phyloP scores from a whole-genome alignment of 2,797 vertebrate genomes.

The Helarctos malayanus region DNA sequence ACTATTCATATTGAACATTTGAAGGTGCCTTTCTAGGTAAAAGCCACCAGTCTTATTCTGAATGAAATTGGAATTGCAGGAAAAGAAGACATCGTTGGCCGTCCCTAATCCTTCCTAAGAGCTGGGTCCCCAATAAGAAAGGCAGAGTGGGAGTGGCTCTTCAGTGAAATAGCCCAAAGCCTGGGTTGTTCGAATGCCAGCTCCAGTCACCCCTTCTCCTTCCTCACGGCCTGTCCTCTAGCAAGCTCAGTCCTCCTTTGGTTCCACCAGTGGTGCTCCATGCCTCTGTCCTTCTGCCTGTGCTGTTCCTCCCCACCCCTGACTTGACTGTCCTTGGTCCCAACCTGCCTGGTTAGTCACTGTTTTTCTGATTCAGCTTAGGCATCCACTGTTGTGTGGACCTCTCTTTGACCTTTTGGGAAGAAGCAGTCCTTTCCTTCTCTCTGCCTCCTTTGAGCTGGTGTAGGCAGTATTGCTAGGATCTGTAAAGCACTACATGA shows the following conservation, averaged over 20 bases:
- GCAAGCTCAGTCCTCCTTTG: background rate
- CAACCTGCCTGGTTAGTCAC: background rate
- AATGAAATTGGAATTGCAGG: background rate
- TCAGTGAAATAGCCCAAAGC: background rate
- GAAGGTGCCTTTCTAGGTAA: background rate
- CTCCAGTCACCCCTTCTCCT: background rate
- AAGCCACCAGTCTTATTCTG: background rate
- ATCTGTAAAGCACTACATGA: background rate
- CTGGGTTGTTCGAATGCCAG: background rate
- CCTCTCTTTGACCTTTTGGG: background rate
- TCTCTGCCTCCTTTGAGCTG: background rate
- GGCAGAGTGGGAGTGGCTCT: background rate
- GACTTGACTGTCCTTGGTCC: background rate
- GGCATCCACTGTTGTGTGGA: background rate
- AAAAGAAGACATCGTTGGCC: background rate
- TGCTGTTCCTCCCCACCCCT: background rate
- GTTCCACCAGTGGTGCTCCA: too few species aligned
- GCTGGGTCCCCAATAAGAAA: background rate
- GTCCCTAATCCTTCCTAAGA: background rate
- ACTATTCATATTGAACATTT: background rate
- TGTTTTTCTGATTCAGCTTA: background rate
- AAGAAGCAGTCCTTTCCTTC: background rate
- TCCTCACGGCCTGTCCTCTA: too few species aligned
- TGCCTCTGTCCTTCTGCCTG: background rate
- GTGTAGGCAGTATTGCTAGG: background rate